Conservation (phyloP, 2,797 vertebrate species). For the Coracias cyanogaster region DNA sequence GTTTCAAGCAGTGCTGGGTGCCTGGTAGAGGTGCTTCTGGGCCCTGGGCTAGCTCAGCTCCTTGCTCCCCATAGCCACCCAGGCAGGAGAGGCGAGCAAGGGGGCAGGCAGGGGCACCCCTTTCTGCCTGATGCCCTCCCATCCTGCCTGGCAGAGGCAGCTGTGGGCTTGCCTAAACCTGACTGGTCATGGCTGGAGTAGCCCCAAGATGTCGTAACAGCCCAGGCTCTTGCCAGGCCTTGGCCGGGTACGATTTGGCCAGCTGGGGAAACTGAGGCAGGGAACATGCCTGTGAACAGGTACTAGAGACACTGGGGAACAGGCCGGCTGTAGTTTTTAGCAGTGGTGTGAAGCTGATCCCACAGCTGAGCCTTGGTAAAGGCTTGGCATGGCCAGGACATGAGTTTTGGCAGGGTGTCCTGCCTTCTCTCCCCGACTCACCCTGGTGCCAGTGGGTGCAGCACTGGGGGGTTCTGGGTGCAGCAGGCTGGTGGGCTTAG, state of each 20-base stretch:
- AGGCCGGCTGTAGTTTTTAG: neutral
- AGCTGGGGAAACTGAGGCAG: neutral
- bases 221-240: neutral
- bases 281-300: accelerated
- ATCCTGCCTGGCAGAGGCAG: neutral
- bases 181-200: neutral
- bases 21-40: neutral
- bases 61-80: neutral
- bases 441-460: neutral
- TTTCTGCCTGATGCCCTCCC: neutral
- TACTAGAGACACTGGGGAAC: neutral
- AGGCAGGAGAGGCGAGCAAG: accelerated
- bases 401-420: accelerated
- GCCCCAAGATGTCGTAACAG: neutral
- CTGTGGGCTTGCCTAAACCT: neutral
- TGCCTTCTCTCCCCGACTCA: neutral
- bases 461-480: neutral
- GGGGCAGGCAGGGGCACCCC: neutral
- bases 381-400: neutral
- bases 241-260: neutral
- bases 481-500: neutral
- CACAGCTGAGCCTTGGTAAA: neutral
- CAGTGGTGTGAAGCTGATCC: neutral
- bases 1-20: neutral
- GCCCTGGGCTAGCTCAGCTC: accelerated